Conservation (phyloP, 2,888 invertebrate species). For the Tillus elongatus region DNA sequence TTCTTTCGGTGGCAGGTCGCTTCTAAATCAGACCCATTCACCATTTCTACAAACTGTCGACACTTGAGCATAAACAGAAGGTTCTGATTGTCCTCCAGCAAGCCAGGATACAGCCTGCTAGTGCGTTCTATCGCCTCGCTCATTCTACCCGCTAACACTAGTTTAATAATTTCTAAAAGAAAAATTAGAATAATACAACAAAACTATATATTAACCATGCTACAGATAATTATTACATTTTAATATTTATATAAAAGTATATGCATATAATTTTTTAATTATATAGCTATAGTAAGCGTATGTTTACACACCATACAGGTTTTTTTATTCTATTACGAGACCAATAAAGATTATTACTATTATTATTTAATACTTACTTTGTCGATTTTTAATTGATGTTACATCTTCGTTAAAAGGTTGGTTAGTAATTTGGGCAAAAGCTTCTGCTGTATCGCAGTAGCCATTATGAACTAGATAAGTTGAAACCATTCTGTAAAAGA, state of each 20-base stretch:
- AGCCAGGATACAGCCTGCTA: constrained; percentile 82
- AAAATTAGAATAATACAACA: too few species aligned
- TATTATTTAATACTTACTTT: constrained; percentile 59
- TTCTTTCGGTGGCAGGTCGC: constrained; percentile 40
- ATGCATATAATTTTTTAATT: too few species aligned
- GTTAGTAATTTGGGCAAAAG: constrained; percentile 83
- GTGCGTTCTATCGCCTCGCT: constrained; percentile 92
- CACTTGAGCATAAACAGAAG: constrained; percentile 93
- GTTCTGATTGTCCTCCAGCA: constrained; percentile 83
- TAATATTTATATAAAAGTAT: too few species aligned
- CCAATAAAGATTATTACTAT: background rate
- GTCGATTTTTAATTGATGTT: constrained; percentile 89
- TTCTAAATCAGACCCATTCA: constrained; percentile 80
- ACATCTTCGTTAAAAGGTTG: constrained; percentile 88
- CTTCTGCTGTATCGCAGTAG: constrained; percentile 92
- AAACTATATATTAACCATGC: too few species aligned
- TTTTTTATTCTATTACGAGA: too few species aligned
- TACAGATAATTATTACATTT: too few species aligned
- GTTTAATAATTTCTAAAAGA: constrained; percentile 75
- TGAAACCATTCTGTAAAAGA: constrained; percentile 77
- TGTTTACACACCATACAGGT: too few species aligned
- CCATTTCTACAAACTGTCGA: constrained; percentile 98
- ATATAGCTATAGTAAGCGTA: too few species aligned
- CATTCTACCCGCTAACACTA: constrained; percentile 87
- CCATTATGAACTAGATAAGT: constrained; percentile 97